phyloP scores from a whole-genome alignment of 1,140 invertebrate genomes.

The Cydia pomonella region DNA sequence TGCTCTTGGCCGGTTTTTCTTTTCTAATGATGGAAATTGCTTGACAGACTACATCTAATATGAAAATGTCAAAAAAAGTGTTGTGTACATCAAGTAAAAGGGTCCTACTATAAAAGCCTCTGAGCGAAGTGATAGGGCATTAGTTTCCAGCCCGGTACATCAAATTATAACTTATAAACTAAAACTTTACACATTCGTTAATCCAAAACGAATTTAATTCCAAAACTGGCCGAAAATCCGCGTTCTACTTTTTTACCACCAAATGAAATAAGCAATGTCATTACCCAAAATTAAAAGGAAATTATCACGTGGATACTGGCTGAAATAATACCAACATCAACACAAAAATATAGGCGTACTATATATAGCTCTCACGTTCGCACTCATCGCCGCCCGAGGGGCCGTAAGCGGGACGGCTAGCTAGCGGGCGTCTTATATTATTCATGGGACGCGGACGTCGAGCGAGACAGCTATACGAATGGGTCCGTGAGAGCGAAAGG shows the following conservation, averaged over 20 bases:
- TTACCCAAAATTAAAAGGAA: conserved; percentile 29
- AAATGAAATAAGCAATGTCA: conserved; percentile 26
- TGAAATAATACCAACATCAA: conserved; percentile 18
- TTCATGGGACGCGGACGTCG: conserved; percentile 3
- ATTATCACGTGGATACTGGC: conserved; percentile 23
- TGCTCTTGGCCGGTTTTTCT: too few species aligned
- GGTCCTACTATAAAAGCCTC: too few species aligned
- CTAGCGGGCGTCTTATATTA: conserved; percentile 24
- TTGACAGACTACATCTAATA: too few species aligned
- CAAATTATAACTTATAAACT: background rate
- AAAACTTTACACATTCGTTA: background rate
- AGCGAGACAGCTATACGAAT: background rate
- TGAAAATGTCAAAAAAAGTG: too few species aligned
- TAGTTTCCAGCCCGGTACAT: background rate
- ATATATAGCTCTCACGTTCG: background rate
- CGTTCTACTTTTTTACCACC: conserved; percentile 18
- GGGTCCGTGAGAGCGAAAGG: background rate
- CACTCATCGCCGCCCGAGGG: background rate
- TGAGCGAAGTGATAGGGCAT: too few species aligned
- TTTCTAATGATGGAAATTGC: too few species aligned
- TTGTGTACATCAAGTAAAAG: too few species aligned
- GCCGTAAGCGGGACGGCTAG: conserved; percentile 18
- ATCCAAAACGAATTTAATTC: background rate
- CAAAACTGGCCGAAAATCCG: conserved; percentile 8
- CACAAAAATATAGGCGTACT: conserved; percentile 8